phyloP scores from a whole-genome alignment of 2,888 invertebrate species.

The Nephrocerus scutellatus region DNA sequence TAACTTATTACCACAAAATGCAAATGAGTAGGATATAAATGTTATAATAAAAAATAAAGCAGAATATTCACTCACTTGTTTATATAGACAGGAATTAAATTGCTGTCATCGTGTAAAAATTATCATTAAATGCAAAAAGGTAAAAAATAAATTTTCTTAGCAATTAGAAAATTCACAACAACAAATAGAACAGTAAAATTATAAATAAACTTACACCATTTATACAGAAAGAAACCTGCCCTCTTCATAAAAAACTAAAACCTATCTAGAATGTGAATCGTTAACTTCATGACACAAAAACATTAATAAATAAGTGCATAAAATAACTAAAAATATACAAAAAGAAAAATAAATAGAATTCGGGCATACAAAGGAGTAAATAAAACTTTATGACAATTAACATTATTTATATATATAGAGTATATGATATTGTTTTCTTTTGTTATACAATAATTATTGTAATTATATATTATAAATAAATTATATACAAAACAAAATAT shows the following conservation, averaged over 20 bases:
- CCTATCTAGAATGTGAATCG: no score
- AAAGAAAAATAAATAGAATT: slow-evolving; percentile 10
- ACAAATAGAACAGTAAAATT: not conserved
- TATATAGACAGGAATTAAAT: no score
- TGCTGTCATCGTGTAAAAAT: slow-evolving; percentile 4
- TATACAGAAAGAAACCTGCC: not conserved
- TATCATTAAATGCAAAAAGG: slow-evolving; percentile 3
- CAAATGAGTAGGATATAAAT: no score
- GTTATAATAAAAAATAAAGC: no score
- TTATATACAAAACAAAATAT: slow-evolving; percentile 24
- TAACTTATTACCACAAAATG: no score
- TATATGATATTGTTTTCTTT: slow-evolving; percentile 16
- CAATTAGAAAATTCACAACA: slow-evolving; percentile 1
- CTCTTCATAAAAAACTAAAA: no score
- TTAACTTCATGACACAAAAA: no score
- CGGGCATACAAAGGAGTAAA: slow-evolving; percentile 2
- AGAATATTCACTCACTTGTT: no score
- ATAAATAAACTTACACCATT: slow-evolving; percentile 3
- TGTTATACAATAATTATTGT: slow-evolving; percentile 35
- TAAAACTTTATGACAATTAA: slow-evolving; percentile 16
- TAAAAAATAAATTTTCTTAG: slow-evolving; percentile 3
- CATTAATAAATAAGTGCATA: slow-evolving; percentile 15
- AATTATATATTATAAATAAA: slow-evolving; percentile 29
- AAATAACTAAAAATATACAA: slow-evolving; percentile 11
- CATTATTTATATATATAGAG: not conserved